Conservation (phyloP, 2,113 vertebrate species). For the Lophotis ruficrista region DNA sequence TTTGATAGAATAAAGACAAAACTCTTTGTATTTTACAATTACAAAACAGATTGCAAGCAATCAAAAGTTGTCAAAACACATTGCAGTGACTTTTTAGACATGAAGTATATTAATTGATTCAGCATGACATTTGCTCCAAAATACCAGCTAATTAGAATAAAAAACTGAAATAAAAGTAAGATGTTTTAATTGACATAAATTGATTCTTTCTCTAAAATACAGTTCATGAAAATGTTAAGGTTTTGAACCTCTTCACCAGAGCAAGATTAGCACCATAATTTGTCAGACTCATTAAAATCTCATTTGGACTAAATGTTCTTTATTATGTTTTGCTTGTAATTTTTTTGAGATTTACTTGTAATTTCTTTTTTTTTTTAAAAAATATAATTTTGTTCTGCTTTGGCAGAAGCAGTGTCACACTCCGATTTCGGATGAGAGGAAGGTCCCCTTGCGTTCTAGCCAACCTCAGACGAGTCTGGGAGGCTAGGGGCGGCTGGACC, state of each 20-base stretch:
- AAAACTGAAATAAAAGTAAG: neutral
- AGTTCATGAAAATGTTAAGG: neutral
- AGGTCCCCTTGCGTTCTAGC: too few species aligned
- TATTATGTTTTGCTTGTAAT: too few species aligned
- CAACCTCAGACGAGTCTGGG: too few species aligned
- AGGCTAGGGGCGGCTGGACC: too few species aligned
- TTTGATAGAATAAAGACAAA: neutral
- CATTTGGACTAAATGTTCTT: neutral
- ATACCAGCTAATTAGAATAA: neutral
- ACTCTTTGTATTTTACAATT: neutral
- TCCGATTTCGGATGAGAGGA: too few species aligned
- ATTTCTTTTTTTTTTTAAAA: neutral
- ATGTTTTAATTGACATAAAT: neutral
- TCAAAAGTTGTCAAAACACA: neutral
- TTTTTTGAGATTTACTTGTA: neutral
- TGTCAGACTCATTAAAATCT: neutral
- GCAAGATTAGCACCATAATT: neutral
- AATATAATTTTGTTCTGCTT: neutral
- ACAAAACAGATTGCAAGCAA: neutral
- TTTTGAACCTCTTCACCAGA: neutral
- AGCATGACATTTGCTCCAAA: neutral
- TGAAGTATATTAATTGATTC: neutral
- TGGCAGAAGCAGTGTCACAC: neutral
- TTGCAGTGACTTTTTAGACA: neutral
- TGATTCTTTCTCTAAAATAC: neutral